Evolutionary conservation across 2,113 vertebrate species (phyloP), one percentile per base, ranked within the genome.

Genomic region (Felis chaus): DNA sequence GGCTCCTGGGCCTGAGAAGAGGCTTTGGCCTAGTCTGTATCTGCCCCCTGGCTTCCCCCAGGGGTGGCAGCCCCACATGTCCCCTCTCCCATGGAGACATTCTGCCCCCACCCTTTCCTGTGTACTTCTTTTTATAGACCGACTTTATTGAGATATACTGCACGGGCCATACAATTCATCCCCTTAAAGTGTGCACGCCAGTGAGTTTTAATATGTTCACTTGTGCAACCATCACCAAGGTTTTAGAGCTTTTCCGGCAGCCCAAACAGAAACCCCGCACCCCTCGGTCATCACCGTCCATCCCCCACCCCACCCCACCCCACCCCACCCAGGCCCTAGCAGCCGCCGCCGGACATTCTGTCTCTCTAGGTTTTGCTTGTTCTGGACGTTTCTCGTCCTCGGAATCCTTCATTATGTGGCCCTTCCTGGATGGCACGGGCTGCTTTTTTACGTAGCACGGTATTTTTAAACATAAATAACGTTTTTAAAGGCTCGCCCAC

Each of bases 261-360:
- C 79, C 80, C 85, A 1, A 1, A 18, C 18, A 55, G 33, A 66
- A 81, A 5, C 53, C 41, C 71, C 5, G 41, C 8, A 4, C 68
- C 36, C 45, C 80, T 48, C 11, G 23, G 3, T 13, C 19, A 36
- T 45, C 18, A 1, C 39, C 11, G 25, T 25, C 14, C 33, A 50
- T 1, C 9, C 5, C 39, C n/a, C 14, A 50, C 2, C 8, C 1
- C 27, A 19, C 7, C 55, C 33, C 0, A 2, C 33, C 45, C 1
- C n/a, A 11, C 7, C 36, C 39, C 7, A 45, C 45, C 31, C 65
- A 21, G 82, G 14, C 19, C 48, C 33, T 18, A 36, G 78, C 50
- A 29, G 14, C 39, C 18, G 4, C 61, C 13, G 7, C 15, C 1
- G 23, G 33, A 14, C 33, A 41, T 80, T 23, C 78, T 25, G 13